Evolutionary conservation across 1,140 invertebrate species (phyloP), one percentile per base, ranked within the genome.

Genomic region (Apis florea): DNA sequence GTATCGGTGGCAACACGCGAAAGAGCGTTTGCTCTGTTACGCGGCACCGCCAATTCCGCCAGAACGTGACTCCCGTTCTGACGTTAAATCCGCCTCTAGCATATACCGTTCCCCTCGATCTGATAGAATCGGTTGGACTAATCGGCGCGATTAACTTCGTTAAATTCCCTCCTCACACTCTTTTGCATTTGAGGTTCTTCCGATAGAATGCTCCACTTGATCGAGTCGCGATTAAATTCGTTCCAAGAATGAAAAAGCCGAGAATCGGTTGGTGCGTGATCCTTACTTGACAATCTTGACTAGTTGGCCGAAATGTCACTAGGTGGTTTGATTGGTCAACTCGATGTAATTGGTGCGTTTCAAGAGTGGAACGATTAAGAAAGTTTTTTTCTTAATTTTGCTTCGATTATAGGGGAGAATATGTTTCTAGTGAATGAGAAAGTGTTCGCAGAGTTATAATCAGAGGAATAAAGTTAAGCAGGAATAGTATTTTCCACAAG

Each of bases 21-120:
- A 69, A 63, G 79, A 85, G 84, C n/a, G 77, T 73, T 40, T 66
- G 69, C 59, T 66, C 59, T 12, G 63, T 82, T 86, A 85, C 80
- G 76, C 66, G 47, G 73, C 85, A 58, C 53, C 66, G 21, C 59
- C 61, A 85, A 85, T 85, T 51, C 66, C 24, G 61, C 19, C n/a
- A 26, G n/a, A 54, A 66, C 64, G 70, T 68, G 54, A 69, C 15
- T 67, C 69, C 47, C 19, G 53, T 40, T 40, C 15, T 21, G 54
- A 15, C 54, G 58, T 74, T 85, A 83, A 83, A 83, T 74, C 80
- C 59, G 6, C 1, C 12, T 47, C 40, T 40, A 24, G 17, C 64
- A 19, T 61, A 47, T 26, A 31, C 5, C 69, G n/a, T 31, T 31
- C 47, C 31, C 31, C 31, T 78, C 24, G 40, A 31, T 61, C 68